Evolutionary conservation across 92 coral and sea anemone genomes (phyloP).

Genomic region (Porites rus): DNA sequence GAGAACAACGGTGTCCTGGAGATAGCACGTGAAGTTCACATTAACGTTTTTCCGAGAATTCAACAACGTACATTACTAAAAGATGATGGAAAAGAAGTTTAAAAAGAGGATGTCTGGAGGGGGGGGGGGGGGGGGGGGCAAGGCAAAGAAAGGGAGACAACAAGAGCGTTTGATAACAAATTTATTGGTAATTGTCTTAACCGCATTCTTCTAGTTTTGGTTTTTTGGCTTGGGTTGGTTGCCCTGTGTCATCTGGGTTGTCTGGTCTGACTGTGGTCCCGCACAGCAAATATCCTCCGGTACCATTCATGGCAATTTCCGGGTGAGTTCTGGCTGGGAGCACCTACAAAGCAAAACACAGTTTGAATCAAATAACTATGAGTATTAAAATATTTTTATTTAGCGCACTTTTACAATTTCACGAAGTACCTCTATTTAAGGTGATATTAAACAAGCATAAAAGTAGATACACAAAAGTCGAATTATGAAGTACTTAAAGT

Average conservation of each 20-base stretch:
- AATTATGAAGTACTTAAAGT: no score
- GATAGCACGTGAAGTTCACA: no score
- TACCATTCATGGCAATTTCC: slow-evolving; percentile 80
- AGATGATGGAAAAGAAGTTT: no score
- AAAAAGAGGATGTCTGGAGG: no score
- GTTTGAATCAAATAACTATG: background rate
- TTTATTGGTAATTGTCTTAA: background rate
- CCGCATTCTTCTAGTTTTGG: slow-evolving; percentile 48
- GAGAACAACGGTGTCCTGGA: no score
- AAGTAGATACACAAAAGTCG: no score
- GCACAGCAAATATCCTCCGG: slow-evolving; percentile 94
- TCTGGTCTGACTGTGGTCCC: slow-evolving; percentile 86
- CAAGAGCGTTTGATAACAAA: background rate
- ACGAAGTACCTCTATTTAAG: no score
- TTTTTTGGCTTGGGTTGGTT: slow-evolving; percentile 38
- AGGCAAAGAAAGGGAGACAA: background rate
- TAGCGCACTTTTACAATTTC: no score
- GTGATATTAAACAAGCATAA: no score
- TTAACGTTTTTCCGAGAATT: no score
- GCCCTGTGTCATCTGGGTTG: slow-evolving; percentile 34
- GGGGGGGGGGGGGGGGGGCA: background rate
- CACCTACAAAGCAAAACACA: slow-evolving; percentile 65
- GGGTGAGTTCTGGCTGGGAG: slow-evolving; percentile 94
- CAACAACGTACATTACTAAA: no score
- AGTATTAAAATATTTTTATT: background rate